These are phyloP conservation scores for Triops longicaudatus DNA, from an alignment of 1,140 invertebrate genomes.

Conservation along the genomic window DNA sequence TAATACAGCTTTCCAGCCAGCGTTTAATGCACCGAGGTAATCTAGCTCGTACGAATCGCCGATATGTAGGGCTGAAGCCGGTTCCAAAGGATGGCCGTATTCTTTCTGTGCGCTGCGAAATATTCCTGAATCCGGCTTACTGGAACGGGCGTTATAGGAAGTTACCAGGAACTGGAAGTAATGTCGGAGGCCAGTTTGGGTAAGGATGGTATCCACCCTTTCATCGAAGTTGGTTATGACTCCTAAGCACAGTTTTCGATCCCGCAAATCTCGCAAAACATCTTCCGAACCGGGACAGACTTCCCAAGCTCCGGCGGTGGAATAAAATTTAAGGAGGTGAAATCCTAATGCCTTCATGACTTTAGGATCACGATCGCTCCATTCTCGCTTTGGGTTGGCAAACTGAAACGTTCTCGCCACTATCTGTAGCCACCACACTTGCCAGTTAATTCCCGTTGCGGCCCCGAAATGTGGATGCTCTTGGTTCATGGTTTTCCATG, in stretches of 20 bases:
- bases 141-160: constrained; percentile 59
- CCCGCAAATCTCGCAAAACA: constrained; percentile 51
- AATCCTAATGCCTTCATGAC: constrained; percentile 42
- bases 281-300: constrained; percentile 52
- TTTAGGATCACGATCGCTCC: constrained; percentile 35
- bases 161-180: constrained; percentile 72
- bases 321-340: constrained; percentile 53
- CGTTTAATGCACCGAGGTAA: constrained; percentile 61
- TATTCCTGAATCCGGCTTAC: constrained; percentile 65
- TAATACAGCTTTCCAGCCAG: constrained; percentile 65
- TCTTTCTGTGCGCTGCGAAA: constrained; percentile 57
- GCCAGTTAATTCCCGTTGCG: constrained; percentile 55
- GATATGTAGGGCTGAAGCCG: constrained; percentile 64
- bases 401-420: constrained; percentile 54
- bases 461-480: constrained; percentile 73
- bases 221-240: constrained; percentile 85
- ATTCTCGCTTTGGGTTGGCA: constrained; percentile 29
- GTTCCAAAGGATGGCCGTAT: constrained; percentile 37
- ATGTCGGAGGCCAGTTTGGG: constrained; percentile 50
- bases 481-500: constrained; percentile 49
- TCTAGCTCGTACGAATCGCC: constrained; percentile 67
- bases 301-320: constrained; percentile 60
- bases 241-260: constrained; percentile 49
- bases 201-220: constrained; percentile 57
- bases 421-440: constrained; percentile 69